A percentile compares a stretch with the other conserved stretches of the same genome.
These are phyloP conservation scores for Pao palembangensis DNA, from an alignment of 2,113 vertebrate genomes.

Conservation along the genomic window DNA sequence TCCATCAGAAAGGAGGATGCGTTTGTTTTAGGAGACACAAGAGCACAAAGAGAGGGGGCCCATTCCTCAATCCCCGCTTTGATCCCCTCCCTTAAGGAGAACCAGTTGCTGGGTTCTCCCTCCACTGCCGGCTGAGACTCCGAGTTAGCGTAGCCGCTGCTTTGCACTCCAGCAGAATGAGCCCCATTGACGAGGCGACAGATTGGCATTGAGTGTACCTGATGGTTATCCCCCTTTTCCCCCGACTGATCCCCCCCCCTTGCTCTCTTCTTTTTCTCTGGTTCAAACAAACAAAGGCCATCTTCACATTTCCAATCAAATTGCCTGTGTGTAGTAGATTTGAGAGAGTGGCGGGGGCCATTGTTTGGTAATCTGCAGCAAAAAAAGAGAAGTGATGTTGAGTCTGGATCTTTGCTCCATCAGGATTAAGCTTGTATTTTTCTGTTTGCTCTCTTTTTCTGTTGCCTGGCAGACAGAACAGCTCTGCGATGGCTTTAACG, in stretches of 20 bases:
- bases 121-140: conserved; percentile 30
- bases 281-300: conserved; percentile 58
- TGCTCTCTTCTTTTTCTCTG: conserved; percentile 12
- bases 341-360: conserved; percentile 64
- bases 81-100: conserved; percentile 64
- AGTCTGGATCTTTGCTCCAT: conserved; percentile 65
- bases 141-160: conserved; percentile 14
- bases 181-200: conserved; percentile 69
- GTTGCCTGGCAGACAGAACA: conserved; percentile 43
- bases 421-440: conserved; percentile 50
- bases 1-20: conserved; percentile 56
- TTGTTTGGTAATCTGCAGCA: conserved; percentile 68
- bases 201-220: conserved; percentile 73
- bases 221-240: conserved; percentile 54
- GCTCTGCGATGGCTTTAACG: conserved; percentile 20
- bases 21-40: conserved; percentile 67
- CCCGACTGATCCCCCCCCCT: conserved; percentile 11
- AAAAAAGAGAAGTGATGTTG: conserved; percentile 65
- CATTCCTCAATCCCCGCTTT: conserved; percentile 57
- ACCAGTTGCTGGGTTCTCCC: conserved; percentile 39
- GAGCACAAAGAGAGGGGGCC: conserved; percentile 65
- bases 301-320: conserved; percentile 69
- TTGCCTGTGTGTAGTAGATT: conserved; percentile 66
- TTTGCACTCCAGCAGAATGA: conserved; percentile 66
- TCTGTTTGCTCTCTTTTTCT: conserved; percentile 3